phyloP scores from a whole-genome alignment of 1,140 invertebrate species.

The Dinothrombium tinctorium region DNA sequence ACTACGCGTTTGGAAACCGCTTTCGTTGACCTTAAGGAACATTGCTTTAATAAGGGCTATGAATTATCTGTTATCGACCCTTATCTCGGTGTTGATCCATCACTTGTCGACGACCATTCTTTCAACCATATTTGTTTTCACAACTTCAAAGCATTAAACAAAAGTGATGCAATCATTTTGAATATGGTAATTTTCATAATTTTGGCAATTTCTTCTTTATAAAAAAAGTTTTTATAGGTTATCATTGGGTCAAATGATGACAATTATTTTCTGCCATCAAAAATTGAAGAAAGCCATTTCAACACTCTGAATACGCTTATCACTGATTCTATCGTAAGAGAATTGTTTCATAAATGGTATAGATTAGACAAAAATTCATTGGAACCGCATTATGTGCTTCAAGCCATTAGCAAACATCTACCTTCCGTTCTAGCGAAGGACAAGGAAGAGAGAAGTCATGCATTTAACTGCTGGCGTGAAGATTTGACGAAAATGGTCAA shows the following conservation, averaged over 20 bases:
- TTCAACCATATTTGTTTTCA: too few species aligned
- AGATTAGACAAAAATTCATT: neutral
- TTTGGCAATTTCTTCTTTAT: neutral
- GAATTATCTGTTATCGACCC: neutral
- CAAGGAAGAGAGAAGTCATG: neutral
- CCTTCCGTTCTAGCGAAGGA: too few species aligned
- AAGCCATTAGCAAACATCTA: neutral
- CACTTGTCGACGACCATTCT: neutral
- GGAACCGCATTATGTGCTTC: neutral
- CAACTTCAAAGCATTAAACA: too few species aligned
- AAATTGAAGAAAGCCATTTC: neutral
- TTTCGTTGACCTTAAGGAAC: neutral
- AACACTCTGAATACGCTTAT: too few species aligned
- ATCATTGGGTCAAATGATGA: neutral
- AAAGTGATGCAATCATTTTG: neutral
- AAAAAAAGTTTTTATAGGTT: neutral
- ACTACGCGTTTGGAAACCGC: neutral
- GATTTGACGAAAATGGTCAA: neutral
- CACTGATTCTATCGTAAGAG: neutral
- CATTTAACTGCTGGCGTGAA: neutral
- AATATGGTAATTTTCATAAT: neutral
- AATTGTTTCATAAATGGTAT: conserved; percentile 1
- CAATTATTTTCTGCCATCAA: neutral
- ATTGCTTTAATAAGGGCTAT: neutral
- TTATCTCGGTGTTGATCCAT: neutral